Evolutionary conservation across 2,113 vertebrate species (phyloP), one percentile per base, ranked within the genome.

Genomic region (Garra rufa): DNA sequence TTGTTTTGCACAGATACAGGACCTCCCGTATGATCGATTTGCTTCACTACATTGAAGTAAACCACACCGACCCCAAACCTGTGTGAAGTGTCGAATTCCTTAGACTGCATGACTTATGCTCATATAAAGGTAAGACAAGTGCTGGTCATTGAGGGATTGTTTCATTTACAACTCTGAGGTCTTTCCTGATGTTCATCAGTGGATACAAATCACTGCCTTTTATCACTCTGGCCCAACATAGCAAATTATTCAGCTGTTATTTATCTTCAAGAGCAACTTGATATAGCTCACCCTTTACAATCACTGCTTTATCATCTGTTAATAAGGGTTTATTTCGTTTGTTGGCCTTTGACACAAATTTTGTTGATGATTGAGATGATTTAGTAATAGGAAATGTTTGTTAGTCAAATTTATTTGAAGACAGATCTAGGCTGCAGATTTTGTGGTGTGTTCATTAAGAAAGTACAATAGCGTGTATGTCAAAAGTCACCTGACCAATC

Each of bases 201-300:
- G 84, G 83, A 82, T 88, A 81, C 0, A 8, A 82, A 89, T 85
- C 77, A 9, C 70, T 80, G 3, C 87, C 48, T 83, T 89, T 89
- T 88, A 87, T 88, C 92, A 89, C 90, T 86, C 85, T 87, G 79
- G 87, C 88, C 85, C 86, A 90, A 90, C 91, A 92, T 88, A 92
- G 67, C 91, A 83, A 77, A 82, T 92, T 92, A 86, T 93, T 85
- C 90, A 91, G 85, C 92, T 90, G 89, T 94, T 93, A 94, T 95
- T 94, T 94, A 89, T 92, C 81, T 88, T 87, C 84, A 85, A 43
- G 69, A 48, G 21, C 41, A 74, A 48, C 79, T 43, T 57, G 83
- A 71, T 67, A 26, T 74, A 65, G 59, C 13, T 44, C 24, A 13
- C 83, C 19, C 1, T 44, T 14, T 19, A 59, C 30, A 77, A 59